These are phyloP conservation scores for Salarias fasciatus DNA, from an alignment of 2,797 vertebrate species.

Conservation along the genomic window DNA sequence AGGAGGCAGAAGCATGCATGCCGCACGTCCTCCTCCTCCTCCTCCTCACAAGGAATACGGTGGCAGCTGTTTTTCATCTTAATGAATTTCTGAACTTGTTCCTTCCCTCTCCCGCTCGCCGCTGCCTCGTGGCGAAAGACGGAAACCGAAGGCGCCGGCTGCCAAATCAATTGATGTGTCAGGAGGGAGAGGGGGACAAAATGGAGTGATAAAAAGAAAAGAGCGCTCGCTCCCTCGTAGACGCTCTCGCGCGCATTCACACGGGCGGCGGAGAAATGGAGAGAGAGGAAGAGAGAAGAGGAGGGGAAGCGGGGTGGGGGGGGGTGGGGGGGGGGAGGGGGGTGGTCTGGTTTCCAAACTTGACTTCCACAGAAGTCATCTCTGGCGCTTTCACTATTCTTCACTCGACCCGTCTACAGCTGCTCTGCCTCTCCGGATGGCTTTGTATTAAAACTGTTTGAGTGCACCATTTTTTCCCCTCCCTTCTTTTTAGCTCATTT, in stretches of 20 bases:
- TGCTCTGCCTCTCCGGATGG: conserved; percentile 55
- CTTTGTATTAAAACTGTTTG: conserved; percentile 70
- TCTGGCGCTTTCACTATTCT: conserved; percentile 74
- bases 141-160: conserved; percentile 70
- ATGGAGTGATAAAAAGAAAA: conserved; percentile 75
- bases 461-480: conserved; percentile 25
- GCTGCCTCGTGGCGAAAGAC: conserved; percentile 54
- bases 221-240: conserved; percentile 49
- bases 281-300: conserved; percentile 23
- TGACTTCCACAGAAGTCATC: conserved; percentile 75
- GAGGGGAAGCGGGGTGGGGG: too few species aligned
- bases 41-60: conserved; percentile 50
- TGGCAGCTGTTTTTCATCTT: conserved; percentile 72
- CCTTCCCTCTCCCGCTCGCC: conserved; percentile 53
- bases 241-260: conserved; percentile 6
- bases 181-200: conserved; percentile 79
- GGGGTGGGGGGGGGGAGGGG: too few species aligned
- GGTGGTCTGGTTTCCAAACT: conserved; percentile 55
- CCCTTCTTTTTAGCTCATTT: too few species aligned
- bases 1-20: background rate
- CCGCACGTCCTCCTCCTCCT: conserved; percentile 8
- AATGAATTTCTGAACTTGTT: conserved; percentile 78
- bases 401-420: conserved; percentile 54
- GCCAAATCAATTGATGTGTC: conserved; percentile 80
- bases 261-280: conserved; percentile 34